Evolutionary conservation across 2,113 vertebrate species (phyloP).

Genomic region (Lucifuga dentata): DNA sequence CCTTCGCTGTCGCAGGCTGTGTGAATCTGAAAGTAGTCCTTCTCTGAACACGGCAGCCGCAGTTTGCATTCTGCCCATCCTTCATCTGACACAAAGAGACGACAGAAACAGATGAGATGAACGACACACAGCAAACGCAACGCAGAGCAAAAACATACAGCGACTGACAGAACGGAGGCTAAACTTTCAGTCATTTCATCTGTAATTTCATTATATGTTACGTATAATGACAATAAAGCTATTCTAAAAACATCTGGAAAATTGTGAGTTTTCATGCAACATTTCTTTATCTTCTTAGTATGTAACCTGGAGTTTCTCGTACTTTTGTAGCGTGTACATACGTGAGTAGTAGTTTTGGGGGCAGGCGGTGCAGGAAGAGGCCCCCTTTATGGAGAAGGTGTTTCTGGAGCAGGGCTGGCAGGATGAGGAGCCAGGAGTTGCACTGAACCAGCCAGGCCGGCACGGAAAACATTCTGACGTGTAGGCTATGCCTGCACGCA

Average conservation of each 20-base stretch:
- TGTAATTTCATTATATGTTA: no score
- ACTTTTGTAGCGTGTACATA: conserved; percentile 68
- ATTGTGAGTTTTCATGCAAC: no score
- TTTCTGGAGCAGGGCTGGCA: conserved; percentile 92
- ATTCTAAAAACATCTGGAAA: no score
- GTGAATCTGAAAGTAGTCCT: conserved; percentile 96
- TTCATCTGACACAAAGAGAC: conserved; percentile 82
- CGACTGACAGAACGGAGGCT: no score
- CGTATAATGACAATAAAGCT: no score
- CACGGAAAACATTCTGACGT: conserved; percentile 96
- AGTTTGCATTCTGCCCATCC: conserved; percentile 87
- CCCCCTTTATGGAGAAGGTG: conserved; percentile 90
- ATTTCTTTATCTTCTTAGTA: no score
- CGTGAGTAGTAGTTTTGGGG: conserved; percentile 89
- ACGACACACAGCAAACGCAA: not conserved
- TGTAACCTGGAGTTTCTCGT: no score
- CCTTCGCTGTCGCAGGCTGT: conserved; percentile 91
- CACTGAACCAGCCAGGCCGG: conserved; percentile 93
- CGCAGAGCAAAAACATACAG: no score
- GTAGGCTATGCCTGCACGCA: conserved; percentile 91
- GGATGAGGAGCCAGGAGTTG: conserved; percentile 86
- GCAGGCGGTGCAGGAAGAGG: conserved; percentile 88
- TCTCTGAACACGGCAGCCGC: conserved; percentile 88
- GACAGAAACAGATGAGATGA: not conserved
- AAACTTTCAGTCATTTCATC: no score